Evolutionary conservation across 2,888 invertebrate species (phyloP), one percentile per base, ranked within the genome.

Genomic region (Deroplatys truncata): DNA sequence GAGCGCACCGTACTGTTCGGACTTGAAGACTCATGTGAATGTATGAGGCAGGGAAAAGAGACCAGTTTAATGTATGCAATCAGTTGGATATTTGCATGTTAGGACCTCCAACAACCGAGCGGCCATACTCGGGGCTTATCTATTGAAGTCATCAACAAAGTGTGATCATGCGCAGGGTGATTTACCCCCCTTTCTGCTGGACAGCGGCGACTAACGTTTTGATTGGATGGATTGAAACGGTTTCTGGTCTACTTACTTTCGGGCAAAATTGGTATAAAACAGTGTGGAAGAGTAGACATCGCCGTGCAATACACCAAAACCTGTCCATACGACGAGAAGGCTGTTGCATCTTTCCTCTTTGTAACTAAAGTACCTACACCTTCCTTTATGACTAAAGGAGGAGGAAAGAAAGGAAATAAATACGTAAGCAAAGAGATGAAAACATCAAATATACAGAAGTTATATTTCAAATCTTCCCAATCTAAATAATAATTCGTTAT

Each of bases 31-130:
- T 88, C 88, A 88, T 88, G 88, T 88, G 88, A 88, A 88, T 88
- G 89, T 86, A 86, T 86, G 89, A 86, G 89, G 43, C 56, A 72
- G 56, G 56, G 56, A 72, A 72, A 72, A 72, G 56, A 72, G 86
- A 84, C 49, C 86, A 35, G 87, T 89, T 82, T 90, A 90, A 90
- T 90, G 88, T 90, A 90, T 90, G 90, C 90, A 90, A 90, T 90
- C 90, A 89, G 88, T 84, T 84, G 84, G 84, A 84, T 84, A 88
- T 88, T 88, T 88, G 88, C 88, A 88, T 88, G 88, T 49, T 49
- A 84, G 84, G 88, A 84, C 84, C 84, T 84, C 72, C 43, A n/a
- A 10, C 84, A 86, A 29, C 82, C 56, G 56, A 72, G 56, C 56
- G 56, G 56, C 56, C 56, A 72, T 29, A 86, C 86, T 86, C 86